Evolutionary conservation across 2,797 vertebrate genomes (phyloP).

Genomic region (Limosa lapponica): DNA sequence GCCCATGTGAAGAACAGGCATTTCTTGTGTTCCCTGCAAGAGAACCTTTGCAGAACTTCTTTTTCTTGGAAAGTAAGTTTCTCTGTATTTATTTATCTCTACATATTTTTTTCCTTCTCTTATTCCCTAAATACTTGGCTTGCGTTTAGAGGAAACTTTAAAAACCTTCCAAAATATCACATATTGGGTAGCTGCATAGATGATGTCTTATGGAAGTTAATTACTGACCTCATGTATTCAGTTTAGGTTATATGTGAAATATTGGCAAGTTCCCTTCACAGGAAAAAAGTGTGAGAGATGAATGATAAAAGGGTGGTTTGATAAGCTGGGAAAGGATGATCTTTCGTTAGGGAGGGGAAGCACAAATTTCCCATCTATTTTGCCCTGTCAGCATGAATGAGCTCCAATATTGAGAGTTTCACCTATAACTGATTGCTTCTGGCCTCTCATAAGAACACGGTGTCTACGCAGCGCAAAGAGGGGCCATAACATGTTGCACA

Average conservation of each 20-base stretch:
- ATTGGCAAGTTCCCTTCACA: background rate
- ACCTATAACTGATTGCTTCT: background rate
- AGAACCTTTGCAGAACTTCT: background rate
- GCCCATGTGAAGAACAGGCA: background rate
- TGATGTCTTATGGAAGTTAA: background rate
- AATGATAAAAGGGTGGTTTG: background rate
- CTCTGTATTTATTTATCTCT: background rate
- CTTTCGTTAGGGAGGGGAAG: background rate
- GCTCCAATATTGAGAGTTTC: background rate
- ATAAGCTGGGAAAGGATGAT: background rate
- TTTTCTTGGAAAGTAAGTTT: conserved; percentile 33
- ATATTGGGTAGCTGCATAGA: background rate
- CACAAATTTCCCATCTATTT: background rate
- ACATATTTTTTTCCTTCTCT: background rate
- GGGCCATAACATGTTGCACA: background rate
- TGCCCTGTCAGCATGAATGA: background rate
- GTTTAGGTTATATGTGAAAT: background rate
- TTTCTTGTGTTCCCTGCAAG: background rate
- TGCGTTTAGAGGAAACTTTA: background rate
- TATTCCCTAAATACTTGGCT: background rate
- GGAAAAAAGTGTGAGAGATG: background rate
- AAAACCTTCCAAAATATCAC: background rate
- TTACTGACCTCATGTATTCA: background rate
- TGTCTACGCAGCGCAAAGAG: background rate
- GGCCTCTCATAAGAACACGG: background rate